phyloP scores from a whole-genome alignment of 2,888 invertebrate species.

The Melanchra persicariae region DNA sequence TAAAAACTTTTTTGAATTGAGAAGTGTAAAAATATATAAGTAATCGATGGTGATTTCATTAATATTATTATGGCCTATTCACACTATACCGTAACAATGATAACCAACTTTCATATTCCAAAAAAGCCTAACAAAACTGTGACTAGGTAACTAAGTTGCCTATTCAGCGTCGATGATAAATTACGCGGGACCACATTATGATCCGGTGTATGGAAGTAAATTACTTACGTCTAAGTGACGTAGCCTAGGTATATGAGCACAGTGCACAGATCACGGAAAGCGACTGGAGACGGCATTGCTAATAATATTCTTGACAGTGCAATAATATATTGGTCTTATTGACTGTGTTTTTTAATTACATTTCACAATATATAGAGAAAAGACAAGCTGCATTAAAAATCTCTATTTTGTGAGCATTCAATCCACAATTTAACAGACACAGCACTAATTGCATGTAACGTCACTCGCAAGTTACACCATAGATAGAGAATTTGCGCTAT shows the following conservation, averaged over 20 bases:
- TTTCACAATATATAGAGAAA: too few species aligned
- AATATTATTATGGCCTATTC: constrained; percentile 3
- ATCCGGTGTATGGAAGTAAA: constrained; percentile 46
- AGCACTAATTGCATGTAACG: too few species aligned
- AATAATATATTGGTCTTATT: too few species aligned
- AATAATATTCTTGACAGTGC: too few species aligned
- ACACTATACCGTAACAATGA: constrained; percentile 22
- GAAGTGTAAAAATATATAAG: neutral
- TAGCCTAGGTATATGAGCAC: constrained; percentile 30
- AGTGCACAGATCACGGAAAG: neutral
- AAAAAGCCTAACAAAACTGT: constrained; percentile 36
- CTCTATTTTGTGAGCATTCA: too few species aligned
- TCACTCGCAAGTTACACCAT: too few species aligned
- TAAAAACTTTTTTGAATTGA: constrained; percentile 4
- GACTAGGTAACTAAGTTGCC: constrained; percentile 11
- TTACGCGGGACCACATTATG: constrained; percentile 45
- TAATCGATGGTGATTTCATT: neutral
- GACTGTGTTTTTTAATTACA: too few species aligned
- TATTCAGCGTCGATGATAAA: constrained; percentile 56
- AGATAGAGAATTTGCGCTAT: too few species aligned
- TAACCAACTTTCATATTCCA: constrained; percentile 9
- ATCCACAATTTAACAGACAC: too few species aligned
- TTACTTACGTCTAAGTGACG: constrained; percentile 51
- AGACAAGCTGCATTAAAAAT: too few species aligned
- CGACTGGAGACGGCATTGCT: too few species aligned